Evolutionary conservation across 2,888 invertebrate genomes (phyloP), one percentile per base, ranked within the genome.

Genomic region (Beris chalybata): DNA sequence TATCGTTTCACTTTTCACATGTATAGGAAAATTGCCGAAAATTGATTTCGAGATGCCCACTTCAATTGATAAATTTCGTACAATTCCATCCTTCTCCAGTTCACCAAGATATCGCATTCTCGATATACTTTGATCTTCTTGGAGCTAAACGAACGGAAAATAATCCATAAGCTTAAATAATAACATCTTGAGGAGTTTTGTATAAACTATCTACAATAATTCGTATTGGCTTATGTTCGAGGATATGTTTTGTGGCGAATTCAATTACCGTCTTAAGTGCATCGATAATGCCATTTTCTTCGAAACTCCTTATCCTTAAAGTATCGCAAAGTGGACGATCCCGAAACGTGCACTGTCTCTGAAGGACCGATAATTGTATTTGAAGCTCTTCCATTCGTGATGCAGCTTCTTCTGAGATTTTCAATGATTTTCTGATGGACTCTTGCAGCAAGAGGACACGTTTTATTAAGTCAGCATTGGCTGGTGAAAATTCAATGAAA

Each of bases 261-360:
- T 50, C 0, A 65, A 56, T 75, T 74, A 81, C 81, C 75, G 77
- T 77, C 71, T 78, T 79, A 13, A 81, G 74, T 29, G 78, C 79
- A 72, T 80, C 80, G 67, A 81, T 80, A 57, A 81, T 76, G 56
- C 81, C 79, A 67, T 80, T 81, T 70, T 81, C 82, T 70, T 88
- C 88, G 71, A 92, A 83, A 48, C 89, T 88, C 70, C 87, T 83
- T 63, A 89, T 85, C 75, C 90, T 88, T 71, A 92, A 82, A 12
- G 90, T 90, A 71, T 90, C 90, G 77, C 92, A 92, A 1, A 92
- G 83, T 52, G 89, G 85, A 32, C 87, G 84, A 79, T 92, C 92
- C 73, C 87, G 86, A 64, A 83, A 79, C 57, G 83, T 82, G 77
- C 92, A 92, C 73, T 88, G 87, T 72, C 87, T 86, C 75, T 81